Evolutionary conservation across 2,113 vertebrate species (phyloP).

Genomic region (Callopanchax toddi): DNA sequence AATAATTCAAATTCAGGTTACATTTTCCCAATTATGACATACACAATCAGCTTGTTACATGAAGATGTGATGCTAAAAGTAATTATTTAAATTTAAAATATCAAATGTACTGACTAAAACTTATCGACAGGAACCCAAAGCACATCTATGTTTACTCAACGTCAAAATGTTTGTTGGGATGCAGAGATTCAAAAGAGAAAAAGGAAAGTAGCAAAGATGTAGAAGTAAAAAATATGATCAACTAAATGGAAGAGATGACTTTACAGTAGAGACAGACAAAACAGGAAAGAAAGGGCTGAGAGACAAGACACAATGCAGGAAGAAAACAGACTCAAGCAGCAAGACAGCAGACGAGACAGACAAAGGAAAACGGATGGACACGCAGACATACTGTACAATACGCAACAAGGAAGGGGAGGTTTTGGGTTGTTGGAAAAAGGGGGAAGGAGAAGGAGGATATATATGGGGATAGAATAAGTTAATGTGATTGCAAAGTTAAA

Average conservation of each 20-base stretch:
- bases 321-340: conserved; percentile 75
- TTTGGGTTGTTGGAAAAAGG: conserved; percentile 58
- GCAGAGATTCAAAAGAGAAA: conserved; percentile 67
- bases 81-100: not conserved
- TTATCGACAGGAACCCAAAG: not conserved
- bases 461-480: conserved; percentile 79
- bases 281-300: conserved; percentile 64
- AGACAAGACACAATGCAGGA: conserved; percentile 71
- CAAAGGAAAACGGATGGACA: conserved; percentile 65
- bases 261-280: conserved; percentile 73
- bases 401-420: conserved; percentile 44
- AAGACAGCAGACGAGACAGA: conserved; percentile 72
- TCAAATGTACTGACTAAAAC: not conserved
- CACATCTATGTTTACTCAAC: not conserved
- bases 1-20: not conserved
- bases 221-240: conserved; percentile 58
- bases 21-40: not conserved
- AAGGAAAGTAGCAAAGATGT: conserved; percentile 42
- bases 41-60: too few relatives aligned
- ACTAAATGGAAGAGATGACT: conserved; percentile 75
- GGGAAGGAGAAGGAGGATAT: conserved; percentile 50
- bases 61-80: too few relatives aligned
- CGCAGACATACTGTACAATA: conserved; percentile 67
- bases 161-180: conserved; percentile 75
- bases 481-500: conserved; percentile 81